These are phyloP conservation scores for Cerastoderma edule DNA, from an alignment of 2,888 invertebrate species.

Conservation along the genomic window DNA sequence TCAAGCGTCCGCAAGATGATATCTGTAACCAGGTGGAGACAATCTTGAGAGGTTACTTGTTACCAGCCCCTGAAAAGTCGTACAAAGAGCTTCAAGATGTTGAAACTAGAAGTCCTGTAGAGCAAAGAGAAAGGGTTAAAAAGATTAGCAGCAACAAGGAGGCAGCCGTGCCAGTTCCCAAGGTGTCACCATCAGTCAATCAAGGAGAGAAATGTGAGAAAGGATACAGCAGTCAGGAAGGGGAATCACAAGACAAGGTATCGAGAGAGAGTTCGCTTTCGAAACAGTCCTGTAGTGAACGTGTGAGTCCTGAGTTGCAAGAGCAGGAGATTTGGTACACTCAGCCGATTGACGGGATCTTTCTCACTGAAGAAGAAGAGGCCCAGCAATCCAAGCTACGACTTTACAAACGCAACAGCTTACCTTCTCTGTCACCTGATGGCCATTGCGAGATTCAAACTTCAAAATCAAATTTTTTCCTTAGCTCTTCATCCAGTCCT, in stretches of 20 bases:
- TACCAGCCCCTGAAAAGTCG: conserved; percentile 53
- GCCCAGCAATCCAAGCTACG: conserved; percentile 59
- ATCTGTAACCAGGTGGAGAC: conserved; percentile 69
- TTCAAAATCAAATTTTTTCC: too few relatives aligned
- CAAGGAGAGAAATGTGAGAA: not conserved
- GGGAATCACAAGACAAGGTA: not conserved
- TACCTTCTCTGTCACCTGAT: conserved; percentile 57
- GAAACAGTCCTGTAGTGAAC: conserved; percentile 39
- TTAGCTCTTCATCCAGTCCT: conserved; percentile 46
- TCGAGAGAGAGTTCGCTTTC: not conserved
- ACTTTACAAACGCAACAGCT: conserved; percentile 72
- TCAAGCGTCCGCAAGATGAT: conserved; percentile 51
- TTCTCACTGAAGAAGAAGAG: conserved; percentile 49
- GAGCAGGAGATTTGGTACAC: conserved; percentile 78
- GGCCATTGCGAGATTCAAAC: conserved; percentile 11
- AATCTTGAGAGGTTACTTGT: conserved; percentile 68
- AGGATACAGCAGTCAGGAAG: not conserved
- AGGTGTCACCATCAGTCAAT: not conserved
- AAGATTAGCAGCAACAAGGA: not conserved
- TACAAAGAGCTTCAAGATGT: conserved; percentile 62
- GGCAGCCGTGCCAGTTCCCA: not conserved
- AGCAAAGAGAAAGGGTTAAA: conserved; percentile 33
- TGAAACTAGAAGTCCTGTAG: conserved; percentile 31
- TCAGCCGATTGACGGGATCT: conserved; percentile 71
- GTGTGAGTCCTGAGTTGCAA: conserved; percentile 69